Percentiles rank a stretch among this genome's conserved stretches.
Evolutionary conservation across 2,888 invertebrate genomes (phyloP).

Genomic region (Aromia moschata): DNA sequence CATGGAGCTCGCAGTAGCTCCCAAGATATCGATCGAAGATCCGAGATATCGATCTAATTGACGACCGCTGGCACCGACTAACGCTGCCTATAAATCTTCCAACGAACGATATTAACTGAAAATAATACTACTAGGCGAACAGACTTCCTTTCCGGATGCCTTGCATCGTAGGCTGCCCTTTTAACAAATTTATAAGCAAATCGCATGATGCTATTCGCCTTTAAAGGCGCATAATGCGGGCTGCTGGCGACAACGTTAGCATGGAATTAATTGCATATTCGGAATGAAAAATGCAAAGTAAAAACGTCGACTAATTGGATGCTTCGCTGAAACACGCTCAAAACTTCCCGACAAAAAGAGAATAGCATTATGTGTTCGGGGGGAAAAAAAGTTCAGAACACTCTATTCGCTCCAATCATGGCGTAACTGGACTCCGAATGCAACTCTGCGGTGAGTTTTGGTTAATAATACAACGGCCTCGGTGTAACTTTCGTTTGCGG

Average conservation of each 20-base stretch:
- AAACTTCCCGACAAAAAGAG: slow-evolving; percentile 7
- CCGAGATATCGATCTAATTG: slow-evolving; percentile 59
- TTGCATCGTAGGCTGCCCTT: slow-evolving; percentile 27
- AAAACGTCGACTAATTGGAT: slow-evolving; percentile 19
- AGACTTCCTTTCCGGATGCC: slow-evolving; percentile 33
- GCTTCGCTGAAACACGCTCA: neutral
- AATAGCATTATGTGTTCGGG: slow-evolving; percentile 10
- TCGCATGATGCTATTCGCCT: slow-evolving; percentile 42
- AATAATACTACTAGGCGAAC: slow-evolving; percentile 31
- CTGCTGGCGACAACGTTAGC: neutral
- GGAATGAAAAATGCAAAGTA: slow-evolving; percentile 12
- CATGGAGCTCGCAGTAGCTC: slow-evolving; percentile 44
- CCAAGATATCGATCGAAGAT: slow-evolving; percentile 57
- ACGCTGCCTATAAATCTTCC: slow-evolving; percentile 41
- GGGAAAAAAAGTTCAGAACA: neutral
- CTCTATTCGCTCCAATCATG: neutral
- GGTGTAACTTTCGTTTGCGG: slow-evolving; percentile 2
- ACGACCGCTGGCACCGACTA: slow-evolving; percentile 47
- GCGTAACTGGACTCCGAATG: neutral
- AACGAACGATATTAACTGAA: slow-evolving; percentile 37
- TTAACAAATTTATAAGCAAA: slow-evolving; percentile 56
- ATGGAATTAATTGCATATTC: slow-evolving; percentile 10
- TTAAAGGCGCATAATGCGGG: slow-evolving; percentile 12
- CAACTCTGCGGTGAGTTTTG: neutral
- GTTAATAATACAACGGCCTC: slow-evolving; percentile 2